These are phyloP conservation scores for Caenorhabditis latens DNA, from an alignment of 1,140 invertebrate genomes.

Conservation along the genomic window DNA sequence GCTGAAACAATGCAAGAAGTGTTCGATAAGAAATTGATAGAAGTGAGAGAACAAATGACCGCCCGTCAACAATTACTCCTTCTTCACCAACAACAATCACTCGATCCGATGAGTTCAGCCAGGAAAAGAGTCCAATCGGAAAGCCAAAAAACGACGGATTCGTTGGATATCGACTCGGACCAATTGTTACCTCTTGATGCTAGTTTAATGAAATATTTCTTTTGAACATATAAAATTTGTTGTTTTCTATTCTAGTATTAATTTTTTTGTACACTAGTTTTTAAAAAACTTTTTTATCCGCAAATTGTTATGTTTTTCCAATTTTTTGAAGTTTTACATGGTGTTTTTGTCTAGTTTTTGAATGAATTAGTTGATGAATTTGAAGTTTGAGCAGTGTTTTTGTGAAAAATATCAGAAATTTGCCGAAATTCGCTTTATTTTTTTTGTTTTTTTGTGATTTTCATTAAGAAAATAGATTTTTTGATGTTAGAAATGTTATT, in stretches of 20 bases:
- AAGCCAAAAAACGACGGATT: slow-evolving; percentile 38
- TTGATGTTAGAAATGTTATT: no score
- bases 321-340: background rate
- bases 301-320: background rate
- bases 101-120: background rate
- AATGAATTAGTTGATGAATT: no score
- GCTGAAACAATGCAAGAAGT: slow-evolving; percentile 88
- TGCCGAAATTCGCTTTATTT: no score
- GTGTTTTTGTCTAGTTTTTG: background rate
- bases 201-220: background rate
- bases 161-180: slow-evolving; percentile 63
- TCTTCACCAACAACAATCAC: slow-evolving; percentile 5
- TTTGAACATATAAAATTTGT: background rate
- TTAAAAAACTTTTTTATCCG: no score
- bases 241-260: background rate
- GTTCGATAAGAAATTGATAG: slow-evolving; percentile 58
- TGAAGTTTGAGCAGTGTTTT: no score
- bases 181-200: slow-evolving; percentile 45
- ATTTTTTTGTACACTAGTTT: background rate
- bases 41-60: slow-evolving; percentile 54
- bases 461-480: no score
- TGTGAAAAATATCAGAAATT: no score
- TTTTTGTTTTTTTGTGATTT: no score
- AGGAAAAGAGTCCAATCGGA: slow-evolving; percentile 39
- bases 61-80: background rate